A percentile compares a stretch with the other conserved stretches of the same genome.
phyloP scores from a whole-genome alignment of 2,888 invertebrate species.

The Diachrysia chrysitis region DNA sequence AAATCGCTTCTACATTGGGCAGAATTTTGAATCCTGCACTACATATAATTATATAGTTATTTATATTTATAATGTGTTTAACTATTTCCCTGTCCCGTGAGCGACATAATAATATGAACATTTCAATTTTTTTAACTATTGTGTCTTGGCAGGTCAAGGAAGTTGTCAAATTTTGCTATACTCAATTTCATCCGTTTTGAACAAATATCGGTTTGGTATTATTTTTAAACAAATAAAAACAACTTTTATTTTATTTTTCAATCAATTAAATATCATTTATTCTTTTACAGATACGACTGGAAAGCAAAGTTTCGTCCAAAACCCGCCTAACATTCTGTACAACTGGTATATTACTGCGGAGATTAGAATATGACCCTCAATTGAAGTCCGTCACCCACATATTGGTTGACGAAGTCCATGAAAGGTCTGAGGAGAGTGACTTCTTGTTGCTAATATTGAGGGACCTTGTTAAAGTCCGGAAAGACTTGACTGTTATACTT shows the following conservation, averaged over 20 bases:
- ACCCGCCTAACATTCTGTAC: conserved; percentile 98
- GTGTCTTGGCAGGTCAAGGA: too few relatives aligned
- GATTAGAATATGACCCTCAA: conserved; percentile 94
- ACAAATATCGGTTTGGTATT: neutral
- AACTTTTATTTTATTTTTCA: too few relatives aligned
- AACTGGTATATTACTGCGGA: conserved; percentile 95
- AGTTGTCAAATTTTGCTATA: too few relatives aligned
- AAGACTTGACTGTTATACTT: conserved; percentile 94
- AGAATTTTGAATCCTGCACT: too few relatives aligned
- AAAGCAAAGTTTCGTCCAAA: conserved; percentile 92
- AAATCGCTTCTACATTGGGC: too few relatives aligned
- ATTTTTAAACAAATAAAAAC: too few relatives aligned
- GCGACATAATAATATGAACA: too few relatives aligned
- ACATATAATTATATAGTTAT: too few relatives aligned
- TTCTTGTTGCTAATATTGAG: conserved; percentile 95
- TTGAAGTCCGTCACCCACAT: conserved; percentile 94
- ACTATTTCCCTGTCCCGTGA: too few relatives aligned
- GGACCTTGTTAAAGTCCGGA: conserved; percentile 92
- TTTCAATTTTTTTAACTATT: too few relatives aligned
- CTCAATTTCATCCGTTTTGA: too few relatives aligned
- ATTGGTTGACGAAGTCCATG: conserved; percentile 97
- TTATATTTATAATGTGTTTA: too few relatives aligned
- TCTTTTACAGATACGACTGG: conserved; percentile 93
- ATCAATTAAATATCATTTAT: conserved; percentile 54
- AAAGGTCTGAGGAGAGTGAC: conserved; percentile 96